Conservation (phyloP, 2,113 vertebrate genomes). For the Alces alces region DNA sequence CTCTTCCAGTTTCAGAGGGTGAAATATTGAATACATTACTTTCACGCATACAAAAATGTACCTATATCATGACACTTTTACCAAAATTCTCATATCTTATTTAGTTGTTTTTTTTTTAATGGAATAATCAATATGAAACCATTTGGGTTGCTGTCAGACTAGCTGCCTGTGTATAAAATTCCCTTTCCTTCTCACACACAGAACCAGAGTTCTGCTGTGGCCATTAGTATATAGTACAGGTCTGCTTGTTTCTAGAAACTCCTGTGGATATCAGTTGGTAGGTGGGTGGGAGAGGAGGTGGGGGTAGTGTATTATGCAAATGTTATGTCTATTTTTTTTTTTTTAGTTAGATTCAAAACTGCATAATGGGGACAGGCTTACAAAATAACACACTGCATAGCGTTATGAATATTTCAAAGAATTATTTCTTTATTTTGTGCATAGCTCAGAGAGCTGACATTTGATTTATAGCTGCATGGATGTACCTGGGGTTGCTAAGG, state of each 20-base stretch:
- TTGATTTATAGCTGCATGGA: constrained; percentile 82
- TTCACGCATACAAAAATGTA: constrained; percentile 28
- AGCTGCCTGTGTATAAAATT: constrained; percentile 31
- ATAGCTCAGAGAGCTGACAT: constrained; percentile 76
- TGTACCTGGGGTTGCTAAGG: constrained; percentile 97
- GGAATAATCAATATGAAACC: constrained; percentile 64
- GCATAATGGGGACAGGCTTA: constrained; percentile 77
- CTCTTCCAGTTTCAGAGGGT: constrained; percentile 47
- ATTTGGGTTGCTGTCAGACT: constrained; percentile 44
- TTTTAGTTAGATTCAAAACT: constrained; percentile 70
- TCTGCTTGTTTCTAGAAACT: constrained; percentile 61
- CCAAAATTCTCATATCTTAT: constrained; percentile 52
- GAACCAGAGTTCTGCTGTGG: not conserved
- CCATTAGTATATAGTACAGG: constrained; percentile 17
- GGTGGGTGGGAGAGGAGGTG: not conserved
- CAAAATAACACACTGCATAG: constrained; percentile 80
- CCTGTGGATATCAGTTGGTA: not conserved
- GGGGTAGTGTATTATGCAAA: constrained; percentile 65
- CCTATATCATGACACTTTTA: not conserved
- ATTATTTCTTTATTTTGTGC: constrained; percentile 82
- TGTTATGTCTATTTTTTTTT: constrained; percentile 52
- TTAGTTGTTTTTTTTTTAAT: constrained; percentile 61
- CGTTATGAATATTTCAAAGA: constrained; percentile 82
- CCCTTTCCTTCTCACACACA: constrained; percentile 18
- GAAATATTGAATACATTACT: constrained; percentile 41